Percentiles rank a stretch among this genome's conserved stretches.
These are phyloP conservation scores for Delphinus delphis DNA, from an alignment of 2,113 vertebrate species.

Conservation along the genomic window DNA sequence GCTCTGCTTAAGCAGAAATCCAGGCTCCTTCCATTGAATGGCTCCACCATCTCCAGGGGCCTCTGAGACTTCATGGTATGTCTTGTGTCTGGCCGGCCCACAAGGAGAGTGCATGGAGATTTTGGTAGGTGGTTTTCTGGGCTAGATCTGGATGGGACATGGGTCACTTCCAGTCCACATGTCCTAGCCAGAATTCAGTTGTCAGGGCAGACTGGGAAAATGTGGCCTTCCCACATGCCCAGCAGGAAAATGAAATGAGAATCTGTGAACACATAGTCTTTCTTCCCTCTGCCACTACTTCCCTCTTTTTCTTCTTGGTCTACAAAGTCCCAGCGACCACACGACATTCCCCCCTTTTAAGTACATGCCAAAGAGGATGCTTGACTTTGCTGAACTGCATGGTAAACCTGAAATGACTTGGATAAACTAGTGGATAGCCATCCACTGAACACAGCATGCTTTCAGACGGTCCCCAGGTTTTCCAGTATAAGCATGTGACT, in stretches of 20 bases:
- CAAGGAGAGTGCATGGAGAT: rapidly evolving
- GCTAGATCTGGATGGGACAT: background rate
- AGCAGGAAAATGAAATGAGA: background rate
- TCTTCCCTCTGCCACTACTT: background rate
- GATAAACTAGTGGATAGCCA: background rate
- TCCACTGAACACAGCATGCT: background rate
- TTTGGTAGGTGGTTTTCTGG: background rate
- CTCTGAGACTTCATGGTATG: background rate
- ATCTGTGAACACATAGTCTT: background rate
- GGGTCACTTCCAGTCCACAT: background rate
- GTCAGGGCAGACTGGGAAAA: background rate
- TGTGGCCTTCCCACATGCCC: background rate
- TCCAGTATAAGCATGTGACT: background rate
- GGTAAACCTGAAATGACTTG: background rate
- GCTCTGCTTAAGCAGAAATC: background rate
- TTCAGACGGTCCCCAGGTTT: background rate
- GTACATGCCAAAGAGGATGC: background rate
- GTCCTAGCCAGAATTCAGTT: background rate
- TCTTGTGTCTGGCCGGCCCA: background rate
- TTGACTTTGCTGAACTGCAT: background rate
- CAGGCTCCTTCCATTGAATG: background rate
- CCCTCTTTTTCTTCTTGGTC: background rate
- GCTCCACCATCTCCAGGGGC: background rate
- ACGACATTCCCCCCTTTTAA: background rate
- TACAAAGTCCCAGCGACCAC: background rate